Evolutionary conservation across 2,113 vertebrate species (phyloP).

Genomic region (Hyaena hyaena): DNA sequence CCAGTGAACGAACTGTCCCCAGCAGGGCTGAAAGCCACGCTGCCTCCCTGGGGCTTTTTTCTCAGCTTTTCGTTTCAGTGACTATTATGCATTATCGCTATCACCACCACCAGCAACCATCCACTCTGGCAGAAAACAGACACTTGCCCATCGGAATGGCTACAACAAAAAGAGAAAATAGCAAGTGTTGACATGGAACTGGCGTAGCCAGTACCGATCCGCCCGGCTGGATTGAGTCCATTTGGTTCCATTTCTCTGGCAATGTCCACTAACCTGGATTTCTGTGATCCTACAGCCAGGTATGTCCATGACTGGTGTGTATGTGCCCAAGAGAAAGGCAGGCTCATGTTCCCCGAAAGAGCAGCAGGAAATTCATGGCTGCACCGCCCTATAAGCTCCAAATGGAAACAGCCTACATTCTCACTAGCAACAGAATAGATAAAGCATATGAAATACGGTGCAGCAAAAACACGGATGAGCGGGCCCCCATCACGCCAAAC

Average conservation of each 20-base stretch:
- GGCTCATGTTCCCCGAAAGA: not conserved
- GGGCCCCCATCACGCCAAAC: not conserved
- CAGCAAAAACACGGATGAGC: not conserved
- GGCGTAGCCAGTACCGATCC: fast-evolving
- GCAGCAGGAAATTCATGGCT: not conserved
- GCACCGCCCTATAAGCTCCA: not conserved
- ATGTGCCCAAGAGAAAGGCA: not conserved
- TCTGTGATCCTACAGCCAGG: not conserved
- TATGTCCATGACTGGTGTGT: fast-evolving
- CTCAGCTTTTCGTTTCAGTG: not conserved
- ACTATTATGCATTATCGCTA: not conserved
- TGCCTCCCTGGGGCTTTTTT: not conserved
- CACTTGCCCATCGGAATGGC: not conserved
- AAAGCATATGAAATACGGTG: not conserved
- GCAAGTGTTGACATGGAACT: fast-evolving
- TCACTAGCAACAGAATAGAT: not conserved
- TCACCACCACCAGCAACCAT: not conserved
- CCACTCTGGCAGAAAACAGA: not conserved
- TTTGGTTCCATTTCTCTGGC: not conserved
- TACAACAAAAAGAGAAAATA: not conserved
- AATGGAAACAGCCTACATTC: not conserved
- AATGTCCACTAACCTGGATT: not conserved
- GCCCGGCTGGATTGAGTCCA: not conserved
- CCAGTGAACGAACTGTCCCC: not conserved
- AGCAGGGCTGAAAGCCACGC: no score